phyloP scores from a whole-genome alignment of 2,888 invertebrate species.

The Esperia sulphurella region DNA sequence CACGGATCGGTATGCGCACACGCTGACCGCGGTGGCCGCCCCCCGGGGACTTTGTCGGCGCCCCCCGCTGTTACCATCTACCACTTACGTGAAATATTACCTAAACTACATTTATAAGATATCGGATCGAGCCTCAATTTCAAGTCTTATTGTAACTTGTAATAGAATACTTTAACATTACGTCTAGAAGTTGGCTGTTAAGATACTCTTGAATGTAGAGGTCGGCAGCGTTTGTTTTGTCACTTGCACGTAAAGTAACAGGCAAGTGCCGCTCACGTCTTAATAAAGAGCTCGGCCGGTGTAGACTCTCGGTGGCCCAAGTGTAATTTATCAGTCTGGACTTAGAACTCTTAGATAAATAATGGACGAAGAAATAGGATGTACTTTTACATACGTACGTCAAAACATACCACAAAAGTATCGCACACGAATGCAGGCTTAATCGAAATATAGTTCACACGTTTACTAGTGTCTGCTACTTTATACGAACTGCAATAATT shows the following conservation, averaged over 20 bases:
- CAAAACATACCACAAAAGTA: too few species aligned
- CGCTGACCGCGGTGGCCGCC: slow-evolving; percentile 52
- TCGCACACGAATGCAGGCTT: too few species aligned
- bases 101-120: slow-evolving; percentile 10
- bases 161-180: slow-evolving; percentile 3
- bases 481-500: too few species aligned
- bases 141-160: slow-evolving; percentile 1
- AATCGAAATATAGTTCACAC: too few species aligned
- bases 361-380: slow-evolving; percentile 37
- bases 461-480: too few species aligned
- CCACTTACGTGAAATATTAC: slow-evolving; percentile 65
- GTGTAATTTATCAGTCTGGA: slow-evolving; percentile 42
- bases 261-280: slow-evolving; percentile 28
- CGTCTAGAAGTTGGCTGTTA: not conserved
- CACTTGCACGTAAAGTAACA: slow-evolving; percentile 15
- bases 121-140: not conserved
- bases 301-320: slow-evolving; percentile 46
- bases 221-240: slow-evolving; percentile 14
- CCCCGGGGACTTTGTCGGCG: slow-evolving; percentile 71
- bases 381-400: too few species aligned
- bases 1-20: slow-evolving; percentile 34
- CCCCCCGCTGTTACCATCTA: slow-evolving; percentile 53
- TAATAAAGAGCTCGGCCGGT: slow-evolving; percentile 43
- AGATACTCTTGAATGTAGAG: not conserved
- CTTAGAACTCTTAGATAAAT: slow-evolving; percentile 45